phyloP scores from a whole-genome alignment of 1,140 invertebrate genomes.

The Galleria mellonella region DNA sequence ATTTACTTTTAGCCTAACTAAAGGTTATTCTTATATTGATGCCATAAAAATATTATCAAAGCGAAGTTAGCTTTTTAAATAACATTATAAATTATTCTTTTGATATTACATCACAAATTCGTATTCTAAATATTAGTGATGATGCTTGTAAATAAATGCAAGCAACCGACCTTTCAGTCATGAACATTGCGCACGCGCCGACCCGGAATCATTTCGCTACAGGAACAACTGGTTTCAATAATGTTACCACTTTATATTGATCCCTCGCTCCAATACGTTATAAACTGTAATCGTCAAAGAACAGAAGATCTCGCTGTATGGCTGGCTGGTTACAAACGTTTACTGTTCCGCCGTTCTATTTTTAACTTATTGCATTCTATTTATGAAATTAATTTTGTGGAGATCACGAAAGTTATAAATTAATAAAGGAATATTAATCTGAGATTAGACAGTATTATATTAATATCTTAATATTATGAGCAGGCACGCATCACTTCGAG shows the following conservation, averaged over 20 bases:
- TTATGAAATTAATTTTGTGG: background rate
- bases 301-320: constrained; percentile 2
- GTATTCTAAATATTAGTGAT: too few relatives aligned
- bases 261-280: background rate
- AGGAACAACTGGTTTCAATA: constrained; percentile 17
- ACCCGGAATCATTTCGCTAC: constrained; percentile 29
- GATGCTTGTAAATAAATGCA: too few relatives aligned
- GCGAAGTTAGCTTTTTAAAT: too few relatives aligned
- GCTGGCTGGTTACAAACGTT: constrained; percentile 11
- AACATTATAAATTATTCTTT: too few relatives aligned
- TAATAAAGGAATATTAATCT: background rate
- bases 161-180: constrained; percentile 12
- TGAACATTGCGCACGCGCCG: constrained; percentile 26
- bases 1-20: too few relatives aligned
- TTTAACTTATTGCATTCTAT: constrained; percentile 13
- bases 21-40: too few relatives aligned
- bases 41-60: too few relatives aligned
- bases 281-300: background rate
- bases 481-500: too few relatives aligned
- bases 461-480: too few relatives aligned
- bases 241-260: constrained; percentile 14
- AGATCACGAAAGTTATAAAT: background rate
- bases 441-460: too few relatives aligned
- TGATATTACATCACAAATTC: too few relatives aligned
- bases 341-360: constrained; percentile 20